Conservation (phyloP, 2,888 invertebrate species). For the Congeria kusceri region DNA sequence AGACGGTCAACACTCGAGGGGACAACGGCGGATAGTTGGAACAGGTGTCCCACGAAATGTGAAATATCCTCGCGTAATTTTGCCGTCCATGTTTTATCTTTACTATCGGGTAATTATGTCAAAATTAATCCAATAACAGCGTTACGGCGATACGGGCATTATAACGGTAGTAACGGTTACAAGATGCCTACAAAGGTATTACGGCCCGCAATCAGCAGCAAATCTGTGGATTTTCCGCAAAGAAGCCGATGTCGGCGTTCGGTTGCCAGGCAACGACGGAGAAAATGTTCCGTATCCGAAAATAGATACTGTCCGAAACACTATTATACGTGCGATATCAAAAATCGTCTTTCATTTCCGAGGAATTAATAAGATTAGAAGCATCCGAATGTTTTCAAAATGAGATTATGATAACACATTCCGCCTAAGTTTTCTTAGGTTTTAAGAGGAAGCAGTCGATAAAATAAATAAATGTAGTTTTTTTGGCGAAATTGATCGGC, state of each 20-base stretch:
- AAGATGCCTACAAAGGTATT: constrained; percentile 47
- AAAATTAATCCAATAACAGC: constrained; percentile 62
- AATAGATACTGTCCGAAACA: neutral
- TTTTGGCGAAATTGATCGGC: too few relatives aligned
- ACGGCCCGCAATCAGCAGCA: neutral
- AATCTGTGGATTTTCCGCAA: too few relatives aligned
- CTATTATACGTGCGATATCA: neutral
- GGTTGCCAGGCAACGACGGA: neutral
- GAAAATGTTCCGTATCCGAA: neutral
- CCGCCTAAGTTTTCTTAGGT: too few relatives aligned
- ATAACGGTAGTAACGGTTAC: constrained; percentile 20
- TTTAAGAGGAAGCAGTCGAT: too few relatives aligned
- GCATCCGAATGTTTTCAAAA: neutral
- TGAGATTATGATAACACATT: neutral
- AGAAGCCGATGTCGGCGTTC: too few relatives aligned
- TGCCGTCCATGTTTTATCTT: constrained; percentile 59
- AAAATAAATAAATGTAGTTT: too few relatives aligned
- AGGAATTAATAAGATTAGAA: neutral
- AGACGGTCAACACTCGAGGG: too few relatives aligned
- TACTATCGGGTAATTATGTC: constrained; percentile 72
- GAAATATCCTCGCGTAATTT: too few relatives aligned
- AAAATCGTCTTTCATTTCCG: neutral
- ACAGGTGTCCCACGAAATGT: too few relatives aligned
- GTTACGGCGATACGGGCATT: constrained; percentile 50
- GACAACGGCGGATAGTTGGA: too few relatives aligned